Conservation (phyloP, 2,888 invertebrate species). For the Epirrhoe tristata region DNA sequence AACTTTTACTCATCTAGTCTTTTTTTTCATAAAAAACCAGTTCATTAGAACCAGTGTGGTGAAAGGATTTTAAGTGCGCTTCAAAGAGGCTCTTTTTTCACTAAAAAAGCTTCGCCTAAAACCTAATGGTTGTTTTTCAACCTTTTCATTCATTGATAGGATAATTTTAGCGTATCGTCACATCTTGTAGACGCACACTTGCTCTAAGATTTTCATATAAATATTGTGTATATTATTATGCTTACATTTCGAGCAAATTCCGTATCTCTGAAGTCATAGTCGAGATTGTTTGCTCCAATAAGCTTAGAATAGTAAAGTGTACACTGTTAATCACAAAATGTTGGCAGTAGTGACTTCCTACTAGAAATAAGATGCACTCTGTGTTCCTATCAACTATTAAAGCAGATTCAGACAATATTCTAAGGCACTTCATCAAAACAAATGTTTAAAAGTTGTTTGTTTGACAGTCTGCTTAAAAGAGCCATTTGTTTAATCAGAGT, state of each 20-base stretch:
- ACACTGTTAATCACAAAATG: slow-evolving; percentile 15
- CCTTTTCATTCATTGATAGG: slow-evolving; percentile 53
- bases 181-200: slow-evolving; percentile 40
- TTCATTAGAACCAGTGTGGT: too few relatives aligned
- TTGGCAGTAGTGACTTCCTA: slow-evolving; percentile 28
- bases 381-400: background rate
- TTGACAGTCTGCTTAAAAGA: too few relatives aligned
- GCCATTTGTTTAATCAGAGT: too few relatives aligned
- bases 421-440: too few relatives aligned
- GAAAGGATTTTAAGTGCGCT: background rate
- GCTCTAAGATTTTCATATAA: slow-evolving; percentile 43
- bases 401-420: background rate
- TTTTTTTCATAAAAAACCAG: too few relatives aligned
- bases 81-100: slow-evolving; percentile 21
- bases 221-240: slow-evolving; percentile 39
- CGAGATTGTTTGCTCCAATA: slow-evolving; percentile 14
- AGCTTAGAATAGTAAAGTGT: slow-evolving; percentile 16
- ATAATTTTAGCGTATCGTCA: slow-evolving; percentile 51
- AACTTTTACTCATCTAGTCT: too few relatives aligned
- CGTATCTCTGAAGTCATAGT: slow-evolving; percentile 44
- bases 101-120: slow-evolving; percentile 24
- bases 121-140: slow-evolving; percentile 45
- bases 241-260: slow-evolving; percentile 41
- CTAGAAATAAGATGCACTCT: background rate
- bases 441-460: too few relatives aligned